A percentile compares a stretch with the other conserved stretches of the same genome.
Conservation (phyloP, 2,797 vertebrate species). For the Salmo trutta region DNA sequence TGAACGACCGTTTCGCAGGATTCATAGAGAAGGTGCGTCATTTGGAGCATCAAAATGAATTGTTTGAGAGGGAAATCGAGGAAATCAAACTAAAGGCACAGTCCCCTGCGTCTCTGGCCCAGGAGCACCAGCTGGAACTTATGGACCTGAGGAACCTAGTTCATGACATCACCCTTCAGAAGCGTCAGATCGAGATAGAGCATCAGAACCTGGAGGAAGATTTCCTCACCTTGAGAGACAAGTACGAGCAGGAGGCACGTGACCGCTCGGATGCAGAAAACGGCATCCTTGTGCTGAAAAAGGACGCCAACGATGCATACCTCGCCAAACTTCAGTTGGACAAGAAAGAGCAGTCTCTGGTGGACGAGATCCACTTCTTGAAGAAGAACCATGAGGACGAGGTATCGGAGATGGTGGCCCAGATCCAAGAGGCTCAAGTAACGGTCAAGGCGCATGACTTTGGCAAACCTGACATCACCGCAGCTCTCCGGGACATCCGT, state of each 20-base stretch:
- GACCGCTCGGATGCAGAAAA: slow-evolving; percentile 76
- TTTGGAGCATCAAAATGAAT: slow-evolving; percentile 83
- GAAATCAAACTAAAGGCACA: slow-evolving; percentile 79
- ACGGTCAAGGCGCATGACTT: slow-evolving; percentile 52
- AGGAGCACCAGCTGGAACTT: slow-evolving; percentile 84
- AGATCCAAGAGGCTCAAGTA: slow-evolving; percentile 69
- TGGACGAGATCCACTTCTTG: slow-evolving; percentile 82
- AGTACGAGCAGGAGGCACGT: slow-evolving; percentile 77
- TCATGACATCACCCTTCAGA: slow-evolving; percentile 78
- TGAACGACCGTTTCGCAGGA: slow-evolving; percentile 89
- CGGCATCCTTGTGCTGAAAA: slow-evolving; percentile 70
- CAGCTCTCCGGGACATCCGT: slow-evolving; percentile 85
- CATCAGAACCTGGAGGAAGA: slow-evolving; percentile 82
- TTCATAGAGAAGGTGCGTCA: slow-evolving; percentile 89
- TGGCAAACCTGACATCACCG: slow-evolving; percentile 78
- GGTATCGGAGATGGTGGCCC: slow-evolving; percentile 76
- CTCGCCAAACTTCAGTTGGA: slow-evolving; percentile 78
- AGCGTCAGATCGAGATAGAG: slow-evolving; percentile 81
- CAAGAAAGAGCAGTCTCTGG: slow-evolving; percentile 78
- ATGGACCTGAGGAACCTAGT: slow-evolving; percentile 77
- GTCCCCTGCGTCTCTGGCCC: slow-evolving; percentile 78
- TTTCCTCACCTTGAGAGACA: slow-evolving; percentile 68
- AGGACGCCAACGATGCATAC: slow-evolving; percentile 70
- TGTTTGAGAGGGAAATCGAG: slow-evolving; percentile 83
- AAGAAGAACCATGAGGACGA: slow-evolving; percentile 81